phyloP scores from a whole-genome alignment of 2,888 invertebrate genomes.

The Phengaris arion region DNA sequence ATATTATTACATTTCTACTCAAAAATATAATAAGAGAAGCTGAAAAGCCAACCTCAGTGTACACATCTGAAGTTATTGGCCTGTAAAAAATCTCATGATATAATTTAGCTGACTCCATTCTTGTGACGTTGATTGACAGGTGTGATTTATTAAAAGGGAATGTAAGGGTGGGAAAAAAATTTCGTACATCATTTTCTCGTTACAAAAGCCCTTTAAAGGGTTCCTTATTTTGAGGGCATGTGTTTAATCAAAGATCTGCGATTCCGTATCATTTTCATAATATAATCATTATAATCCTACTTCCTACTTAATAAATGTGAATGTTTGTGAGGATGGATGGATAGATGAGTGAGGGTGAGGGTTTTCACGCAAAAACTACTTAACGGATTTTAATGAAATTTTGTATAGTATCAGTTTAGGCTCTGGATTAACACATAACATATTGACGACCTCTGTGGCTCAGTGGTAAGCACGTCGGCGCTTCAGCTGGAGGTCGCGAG shows the following conservation, averaged over 20 bases:
- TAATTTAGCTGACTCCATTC: constrained; percentile 2
- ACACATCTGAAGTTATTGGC: neutral
- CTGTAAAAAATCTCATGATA: neutral
- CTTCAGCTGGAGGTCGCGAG: no score
- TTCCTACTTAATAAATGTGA: neutral
- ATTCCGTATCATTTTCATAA: neutral
- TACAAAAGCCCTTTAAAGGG: neutral
- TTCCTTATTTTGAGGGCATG: neutral
- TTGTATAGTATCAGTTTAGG: no score
- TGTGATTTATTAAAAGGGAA: neutral
- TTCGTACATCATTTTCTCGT: neutral
- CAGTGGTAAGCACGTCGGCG: no score
- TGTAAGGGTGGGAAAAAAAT: neutral
- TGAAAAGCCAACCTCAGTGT: neutral
- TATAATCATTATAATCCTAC: neutral
- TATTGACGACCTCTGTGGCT: no score
- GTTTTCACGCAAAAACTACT: no score
- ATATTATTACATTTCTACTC: neutral
- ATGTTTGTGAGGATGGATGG: no score
- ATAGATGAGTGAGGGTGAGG: no score
- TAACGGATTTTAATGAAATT: no score
- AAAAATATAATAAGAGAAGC: neutral
- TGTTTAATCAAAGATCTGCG: neutral
- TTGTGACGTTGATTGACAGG: neutral
- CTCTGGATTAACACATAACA: no score